These are phyloP conservation scores for Sula dactylatra DNA, from an alignment of 2,113 vertebrate genomes.

Conservation along the genomic window DNA sequence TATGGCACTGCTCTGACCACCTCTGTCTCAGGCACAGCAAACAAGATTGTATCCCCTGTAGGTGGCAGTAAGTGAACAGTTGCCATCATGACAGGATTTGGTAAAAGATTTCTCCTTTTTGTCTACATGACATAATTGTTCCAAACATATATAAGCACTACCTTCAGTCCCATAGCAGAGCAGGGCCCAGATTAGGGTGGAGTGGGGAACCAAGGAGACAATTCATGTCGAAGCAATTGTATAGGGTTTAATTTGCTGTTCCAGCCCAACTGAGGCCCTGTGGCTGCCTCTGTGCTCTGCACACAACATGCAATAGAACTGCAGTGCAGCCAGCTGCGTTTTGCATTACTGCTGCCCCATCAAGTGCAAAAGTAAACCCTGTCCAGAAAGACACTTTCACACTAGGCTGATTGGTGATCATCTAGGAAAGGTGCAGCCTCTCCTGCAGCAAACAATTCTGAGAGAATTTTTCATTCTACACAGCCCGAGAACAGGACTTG, in stretches of 20 bases:
- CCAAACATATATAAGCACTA: background rate
- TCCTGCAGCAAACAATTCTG: background rate
- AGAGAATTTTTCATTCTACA: background rate
- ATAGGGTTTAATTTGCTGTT: background rate
- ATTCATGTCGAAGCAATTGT: background rate
- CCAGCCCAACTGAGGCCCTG: background rate
- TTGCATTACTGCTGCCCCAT: background rate
- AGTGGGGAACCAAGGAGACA: background rate
- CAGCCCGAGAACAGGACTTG: background rate
- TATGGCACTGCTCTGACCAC: background rate
- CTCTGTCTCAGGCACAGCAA: background rate
- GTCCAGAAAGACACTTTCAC: background rate
- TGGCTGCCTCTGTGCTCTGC: background rate
- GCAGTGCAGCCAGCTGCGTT: background rate
- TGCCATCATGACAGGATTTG: background rate
- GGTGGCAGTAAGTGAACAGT: background rate
- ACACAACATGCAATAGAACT: accelerated
- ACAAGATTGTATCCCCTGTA: background rate
- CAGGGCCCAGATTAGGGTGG: background rate
- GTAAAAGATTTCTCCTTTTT: background rate
- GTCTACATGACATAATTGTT: background rate
- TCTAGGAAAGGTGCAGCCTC: background rate
- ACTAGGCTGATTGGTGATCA: accelerated
- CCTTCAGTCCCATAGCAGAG: background rate
- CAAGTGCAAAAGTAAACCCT: background rate